These are phyloP conservation scores for Arenicola marina DNA, from an alignment of 2,888 invertebrate species.

Conservation along the genomic window DNA sequence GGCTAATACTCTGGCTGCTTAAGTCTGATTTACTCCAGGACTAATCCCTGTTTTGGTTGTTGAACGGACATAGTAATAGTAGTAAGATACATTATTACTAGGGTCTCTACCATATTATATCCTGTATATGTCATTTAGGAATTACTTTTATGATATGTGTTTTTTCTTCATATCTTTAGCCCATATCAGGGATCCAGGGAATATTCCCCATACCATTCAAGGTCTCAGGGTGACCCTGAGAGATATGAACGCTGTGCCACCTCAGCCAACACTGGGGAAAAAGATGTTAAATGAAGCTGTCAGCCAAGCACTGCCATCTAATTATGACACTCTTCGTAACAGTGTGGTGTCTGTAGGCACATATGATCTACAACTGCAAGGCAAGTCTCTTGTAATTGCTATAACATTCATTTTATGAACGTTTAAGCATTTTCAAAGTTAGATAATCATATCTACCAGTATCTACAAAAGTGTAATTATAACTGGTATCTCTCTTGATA, in stretches of 20 bases:
- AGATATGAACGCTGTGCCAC: constrained; percentile 80
- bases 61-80: too few species aligned
- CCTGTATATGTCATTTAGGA: not conserved
- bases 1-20: too few species aligned
- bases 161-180: constrained; percentile 65
- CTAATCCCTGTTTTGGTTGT: too few species aligned
- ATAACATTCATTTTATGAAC: too few species aligned
- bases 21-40: too few species aligned
- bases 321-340: constrained; percentile 42
- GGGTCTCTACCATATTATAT: too few species aligned
- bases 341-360: constrained; percentile 52
- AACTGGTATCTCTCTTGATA: too few species aligned
- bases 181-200: constrained; percentile 82
- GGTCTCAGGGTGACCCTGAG: constrained; percentile 79
- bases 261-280: constrained; percentile 79
- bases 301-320: constrained; percentile 64
- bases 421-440: too few species aligned
- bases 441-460: too few species aligned
- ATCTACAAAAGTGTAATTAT: too few species aligned
- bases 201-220: constrained; percentile 73
- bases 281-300: constrained; percentile 86
- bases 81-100: too few species aligned
- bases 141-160: not conserved
- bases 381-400: too few species aligned
- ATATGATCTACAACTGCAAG: constrained; percentile 56